Conservation (phyloP, 2,113 vertebrate genomes). For the Phalacrocorax aristotelis region DNA sequence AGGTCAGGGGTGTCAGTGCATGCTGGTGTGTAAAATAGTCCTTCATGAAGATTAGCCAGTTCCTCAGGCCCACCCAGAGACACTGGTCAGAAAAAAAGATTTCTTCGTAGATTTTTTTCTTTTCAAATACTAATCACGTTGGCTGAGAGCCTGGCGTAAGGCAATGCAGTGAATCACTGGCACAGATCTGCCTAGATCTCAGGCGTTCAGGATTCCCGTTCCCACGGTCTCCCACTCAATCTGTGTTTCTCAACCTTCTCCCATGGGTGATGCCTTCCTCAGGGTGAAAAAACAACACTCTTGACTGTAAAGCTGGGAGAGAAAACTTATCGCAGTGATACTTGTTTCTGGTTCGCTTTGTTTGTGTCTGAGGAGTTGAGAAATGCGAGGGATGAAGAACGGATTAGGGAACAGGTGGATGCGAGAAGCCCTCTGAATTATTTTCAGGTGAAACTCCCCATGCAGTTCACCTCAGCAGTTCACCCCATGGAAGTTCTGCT, state of each 20-base stretch:
- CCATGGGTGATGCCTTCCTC: background rate
- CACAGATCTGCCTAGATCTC: background rate
- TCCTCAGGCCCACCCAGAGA: background rate
- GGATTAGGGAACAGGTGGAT: rapidly evolving
- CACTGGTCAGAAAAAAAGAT: background rate
- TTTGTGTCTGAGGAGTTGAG: background rate
- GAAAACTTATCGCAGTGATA: rapidly evolving
- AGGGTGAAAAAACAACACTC: background rate
- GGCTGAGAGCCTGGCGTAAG: background rate
- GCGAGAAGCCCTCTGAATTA: background rate
- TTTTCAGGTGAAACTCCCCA: background rate
- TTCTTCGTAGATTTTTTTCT: background rate
- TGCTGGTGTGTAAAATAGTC: background rate
- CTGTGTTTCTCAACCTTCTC: slow-evolving; percentile 16
- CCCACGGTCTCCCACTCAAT: slow-evolving; percentile 18
- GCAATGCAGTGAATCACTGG: slow-evolving; percentile 13
- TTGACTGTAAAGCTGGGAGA: background rate
- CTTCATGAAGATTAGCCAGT: background rate
- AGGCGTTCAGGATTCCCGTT: background rate
- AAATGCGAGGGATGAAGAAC: background rate
- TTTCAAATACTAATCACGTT: background rate
- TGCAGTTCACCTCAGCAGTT: too few relatives aligned
- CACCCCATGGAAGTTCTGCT: background rate
- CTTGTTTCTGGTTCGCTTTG: background rate
- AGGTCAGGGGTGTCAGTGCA: rapidly evolving